Percentiles rank a stretch among this genome's conserved stretches.
These are phyloP conservation scores for Vespertilio murinus DNA, from an alignment of 2,797 vertebrate genomes.

Conservation along the genomic window DNA sequence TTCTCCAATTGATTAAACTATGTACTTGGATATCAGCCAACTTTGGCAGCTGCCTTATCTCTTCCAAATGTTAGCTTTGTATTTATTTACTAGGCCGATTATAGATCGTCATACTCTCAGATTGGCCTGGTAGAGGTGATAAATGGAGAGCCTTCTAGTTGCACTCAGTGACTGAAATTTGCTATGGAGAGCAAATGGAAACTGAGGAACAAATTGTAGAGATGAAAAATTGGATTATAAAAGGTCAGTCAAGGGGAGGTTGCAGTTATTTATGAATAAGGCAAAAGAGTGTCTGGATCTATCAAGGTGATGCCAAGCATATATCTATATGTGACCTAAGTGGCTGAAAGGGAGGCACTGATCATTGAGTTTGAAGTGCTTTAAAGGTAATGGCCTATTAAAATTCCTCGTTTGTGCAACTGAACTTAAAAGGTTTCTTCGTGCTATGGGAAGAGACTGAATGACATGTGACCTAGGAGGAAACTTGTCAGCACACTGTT, in stretches of 20 bases:
- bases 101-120: slow-evolving; percentile 13
- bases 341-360: neutral
- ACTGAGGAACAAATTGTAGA: neutral
- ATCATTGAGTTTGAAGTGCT: neutral
- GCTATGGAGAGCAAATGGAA: neutral
- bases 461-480: neutral
- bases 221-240: slow-evolving; percentile 28
- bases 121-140: slow-evolving; percentile 10
- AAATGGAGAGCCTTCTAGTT: neutral
- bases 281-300: neutral
- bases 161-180: slow-evolving; percentile 44
- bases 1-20: neutral
- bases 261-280: neutral
- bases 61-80: slow-evolving; percentile 50
- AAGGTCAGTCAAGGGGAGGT: neutral
- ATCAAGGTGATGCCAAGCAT: neutral
- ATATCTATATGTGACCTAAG: neutral
- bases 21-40: slow-evolving; percentile 30
- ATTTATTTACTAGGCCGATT: slow-evolving; percentile 47
- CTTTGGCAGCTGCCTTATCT: slow-evolving; percentile 36
- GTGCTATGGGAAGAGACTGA: neutral
- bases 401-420: neutral
- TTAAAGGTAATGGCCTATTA: neutral
- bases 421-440: neutral
- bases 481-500: neutral